Evolutionary conservation across 1,140 invertebrate species (phyloP).

Genomic region (Globodera ellingtonae): DNA sequence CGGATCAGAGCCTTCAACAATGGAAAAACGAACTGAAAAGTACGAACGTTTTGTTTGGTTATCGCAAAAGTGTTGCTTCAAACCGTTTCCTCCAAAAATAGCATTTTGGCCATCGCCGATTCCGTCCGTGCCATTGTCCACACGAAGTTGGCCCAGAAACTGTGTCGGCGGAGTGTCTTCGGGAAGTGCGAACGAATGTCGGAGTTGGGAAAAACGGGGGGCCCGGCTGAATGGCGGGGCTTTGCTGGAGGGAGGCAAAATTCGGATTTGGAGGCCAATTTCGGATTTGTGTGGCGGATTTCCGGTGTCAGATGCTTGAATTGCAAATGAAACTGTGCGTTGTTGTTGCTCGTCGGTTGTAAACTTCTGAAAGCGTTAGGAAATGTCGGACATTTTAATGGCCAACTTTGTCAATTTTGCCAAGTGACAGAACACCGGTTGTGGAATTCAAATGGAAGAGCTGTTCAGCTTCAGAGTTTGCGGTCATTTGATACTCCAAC

Average conservation of each 20-base stretch:
- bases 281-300: slow-evolving; percentile 56
- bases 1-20: slow-evolving; percentile 4
- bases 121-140: background rate
- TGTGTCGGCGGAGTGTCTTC: slow-evolving; percentile 82
- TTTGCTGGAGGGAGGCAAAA: slow-evolving; percentile 70
- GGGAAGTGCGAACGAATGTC: slow-evolving; percentile 80
- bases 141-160: background rate
- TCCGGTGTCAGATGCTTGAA: slow-evolving; percentile 51
- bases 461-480: slow-evolving; percentile 21
- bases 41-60: slow-evolving; percentile 1
- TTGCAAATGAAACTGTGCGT: slow-evolving; percentile 32
- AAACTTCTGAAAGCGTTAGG: slow-evolving; percentile 24
- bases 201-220: slow-evolving; percentile 75
- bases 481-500: slow-evolving; percentile 46
- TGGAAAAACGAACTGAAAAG: slow-evolving; percentile 34
- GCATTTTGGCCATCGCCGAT: background rate
- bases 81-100: background rate
- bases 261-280: slow-evolving; percentile 33
- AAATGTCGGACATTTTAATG: background rate
- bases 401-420: slow-evolving; percentile 35
- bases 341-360: slow-evolving; percentile 28
- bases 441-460: slow-evolving; percentile 46
- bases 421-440: slow-evolving; percentile 28
- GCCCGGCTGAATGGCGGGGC: slow-evolving; percentile 76
- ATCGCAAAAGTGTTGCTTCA: background rate